Evolutionary conservation across 2,797 vertebrate species (phyloP).

Genomic region (Perodicticus potto): DNA sequence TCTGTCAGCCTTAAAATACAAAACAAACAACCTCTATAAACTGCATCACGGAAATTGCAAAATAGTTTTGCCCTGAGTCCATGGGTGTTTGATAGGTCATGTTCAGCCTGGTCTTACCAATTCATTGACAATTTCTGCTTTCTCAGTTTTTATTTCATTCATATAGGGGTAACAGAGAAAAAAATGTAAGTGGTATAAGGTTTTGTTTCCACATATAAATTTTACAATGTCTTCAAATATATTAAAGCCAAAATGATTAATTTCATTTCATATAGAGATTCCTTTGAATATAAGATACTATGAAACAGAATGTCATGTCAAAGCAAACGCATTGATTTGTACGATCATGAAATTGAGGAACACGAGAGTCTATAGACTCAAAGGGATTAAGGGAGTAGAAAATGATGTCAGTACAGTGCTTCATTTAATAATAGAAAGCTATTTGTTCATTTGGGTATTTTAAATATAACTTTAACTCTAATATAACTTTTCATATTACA

Average conservation of each 20-base stretch:
- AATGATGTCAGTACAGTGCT: background rate
- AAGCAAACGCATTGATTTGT: background rate
- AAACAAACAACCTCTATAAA: background rate
- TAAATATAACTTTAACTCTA: background rate
- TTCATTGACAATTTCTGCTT: constrained; percentile 50
- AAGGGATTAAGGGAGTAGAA: background rate
- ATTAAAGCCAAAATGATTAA: constrained; percentile 31
- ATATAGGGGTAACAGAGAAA: background rate
- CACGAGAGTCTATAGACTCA: background rate
- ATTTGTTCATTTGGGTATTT: constrained; percentile 12
- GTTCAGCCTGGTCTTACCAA: background rate
- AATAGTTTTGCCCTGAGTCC: background rate
- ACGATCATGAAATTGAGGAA: background rate
- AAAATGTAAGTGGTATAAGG: background rate
- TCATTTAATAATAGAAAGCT: background rate
- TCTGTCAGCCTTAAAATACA: background rate
- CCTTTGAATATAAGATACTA: background rate
- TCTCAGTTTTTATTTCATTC: background rate
- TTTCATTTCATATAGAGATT: constrained; percentile 1
- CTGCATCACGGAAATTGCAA: background rate
- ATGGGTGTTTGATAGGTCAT: background rate
- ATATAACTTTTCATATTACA: no score
- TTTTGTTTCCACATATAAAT: background rate
- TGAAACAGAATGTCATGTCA: background rate
- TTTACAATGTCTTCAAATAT: constrained; percentile 1